These are phyloP conservation scores for Microtus richardsoni DNA, from an alignment of 2,113 vertebrate genomes.

Conservation along the genomic window DNA sequence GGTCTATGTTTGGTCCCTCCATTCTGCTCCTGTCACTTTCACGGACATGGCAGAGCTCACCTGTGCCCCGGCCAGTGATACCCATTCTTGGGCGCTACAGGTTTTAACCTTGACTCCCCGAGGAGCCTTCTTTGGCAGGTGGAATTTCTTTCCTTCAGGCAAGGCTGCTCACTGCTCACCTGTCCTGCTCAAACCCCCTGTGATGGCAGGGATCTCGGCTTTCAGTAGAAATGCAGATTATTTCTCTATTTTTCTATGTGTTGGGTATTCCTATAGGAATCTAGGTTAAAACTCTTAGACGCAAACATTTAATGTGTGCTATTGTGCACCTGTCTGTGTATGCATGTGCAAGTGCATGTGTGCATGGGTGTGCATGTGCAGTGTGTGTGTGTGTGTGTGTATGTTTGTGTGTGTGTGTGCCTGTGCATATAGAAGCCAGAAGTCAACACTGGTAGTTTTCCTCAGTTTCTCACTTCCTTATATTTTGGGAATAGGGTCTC, in stretches of 20 bases:
- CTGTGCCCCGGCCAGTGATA: not conserved
- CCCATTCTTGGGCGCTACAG: not conserved
- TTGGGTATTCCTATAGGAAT: not conserved
- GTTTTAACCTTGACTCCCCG: not conserved
- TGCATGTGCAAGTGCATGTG: not conserved
- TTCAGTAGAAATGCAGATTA: not conserved
- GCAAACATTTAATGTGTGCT: not conserved
- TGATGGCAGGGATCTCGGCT: not conserved
- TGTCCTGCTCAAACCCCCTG: too few relatives aligned
- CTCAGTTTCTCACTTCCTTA: not conserved
- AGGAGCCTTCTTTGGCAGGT: not conserved
- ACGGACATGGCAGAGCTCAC: too few relatives aligned
- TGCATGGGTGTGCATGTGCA: not conserved
- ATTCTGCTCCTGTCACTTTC: not conserved
- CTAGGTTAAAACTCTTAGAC: not conserved
- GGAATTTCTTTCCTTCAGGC: not conserved
- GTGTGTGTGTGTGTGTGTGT: not conserved
- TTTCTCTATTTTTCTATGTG: not conserved
- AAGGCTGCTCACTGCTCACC: not conserved
- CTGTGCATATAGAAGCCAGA: not conserved
- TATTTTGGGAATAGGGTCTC: not conserved
- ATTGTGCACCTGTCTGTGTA: not conserved
- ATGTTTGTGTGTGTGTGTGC: too few relatives aligned
- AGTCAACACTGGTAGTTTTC: not conserved
- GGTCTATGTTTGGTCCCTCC: not conserved